A percentile compares a stretch with the other conserved stretches of the same genome.
These are phyloP conservation scores for Lordiphosa andalusiaca DNA, from an alignment of 2,888 invertebrate genomes.

Conservation along the genomic window DNA sequence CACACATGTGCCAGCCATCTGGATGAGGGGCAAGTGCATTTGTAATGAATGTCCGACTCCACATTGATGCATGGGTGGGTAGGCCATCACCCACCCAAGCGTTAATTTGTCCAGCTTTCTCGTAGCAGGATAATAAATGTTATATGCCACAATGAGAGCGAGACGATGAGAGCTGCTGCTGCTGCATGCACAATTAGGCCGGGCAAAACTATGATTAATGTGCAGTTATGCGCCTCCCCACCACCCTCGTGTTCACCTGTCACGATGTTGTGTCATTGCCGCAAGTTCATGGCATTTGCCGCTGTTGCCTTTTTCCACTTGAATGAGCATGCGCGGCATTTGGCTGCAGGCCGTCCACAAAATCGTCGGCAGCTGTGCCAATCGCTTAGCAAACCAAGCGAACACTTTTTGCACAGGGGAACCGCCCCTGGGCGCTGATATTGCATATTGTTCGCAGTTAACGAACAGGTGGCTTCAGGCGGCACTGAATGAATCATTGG, in stretches of 20 bases:
- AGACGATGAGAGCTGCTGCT: slow-evolving; percentile 18
- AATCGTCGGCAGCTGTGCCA: slow-evolving; percentile 47
- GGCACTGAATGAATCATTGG: background rate
- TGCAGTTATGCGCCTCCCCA: slow-evolving; percentile 39
- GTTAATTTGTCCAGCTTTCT: slow-evolving; percentile 66
- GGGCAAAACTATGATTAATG: slow-evolving; percentile 62
- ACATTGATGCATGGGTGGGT: slow-evolving; percentile 64
- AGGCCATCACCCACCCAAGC: slow-evolving; percentile 40
- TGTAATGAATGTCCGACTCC: slow-evolving; percentile 31
- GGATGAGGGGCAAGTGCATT: slow-evolving; percentile 42
- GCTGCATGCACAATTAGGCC: slow-evolving; percentile 33
- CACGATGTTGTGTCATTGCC: slow-evolving; percentile 50
- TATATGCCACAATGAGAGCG: slow-evolving; percentile 41
- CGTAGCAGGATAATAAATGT: slow-evolving; percentile 65
- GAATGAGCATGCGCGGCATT: slow-evolving; percentile 45
- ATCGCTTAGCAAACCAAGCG: slow-evolving; percentile 61
- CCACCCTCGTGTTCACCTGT: slow-evolving; percentile 23
- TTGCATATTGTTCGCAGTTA: slow-evolving; percentile 14
- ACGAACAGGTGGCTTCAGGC: slow-evolving; percentile 27
- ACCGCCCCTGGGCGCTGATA: slow-evolving; percentile 31
- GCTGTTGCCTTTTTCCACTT: slow-evolving; percentile 49
- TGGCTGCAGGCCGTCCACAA: slow-evolving; percentile 31
- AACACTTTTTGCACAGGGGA: slow-evolving; percentile 51
- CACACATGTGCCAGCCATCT: slow-evolving; percentile 58
- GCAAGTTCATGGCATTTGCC: slow-evolving; percentile 63